Conservation (phyloP, 2,888 invertebrate species). For the Sturmia bella region DNA sequence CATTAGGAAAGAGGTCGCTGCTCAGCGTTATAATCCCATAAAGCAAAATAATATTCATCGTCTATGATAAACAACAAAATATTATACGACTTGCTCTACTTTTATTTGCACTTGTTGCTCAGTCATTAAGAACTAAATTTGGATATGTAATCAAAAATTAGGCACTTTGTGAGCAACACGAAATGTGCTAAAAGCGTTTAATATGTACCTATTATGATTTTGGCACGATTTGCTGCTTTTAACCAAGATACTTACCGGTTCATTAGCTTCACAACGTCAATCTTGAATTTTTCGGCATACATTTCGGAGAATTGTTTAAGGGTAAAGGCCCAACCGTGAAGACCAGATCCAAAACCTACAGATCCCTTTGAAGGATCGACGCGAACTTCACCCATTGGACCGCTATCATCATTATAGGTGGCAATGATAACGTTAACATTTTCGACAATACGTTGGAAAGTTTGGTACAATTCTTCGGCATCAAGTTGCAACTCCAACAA, state of each 20-base stretch:
- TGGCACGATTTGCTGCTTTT: not conserved
- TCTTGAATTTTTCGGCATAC: conserved; percentile 99
- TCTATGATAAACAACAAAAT: conserved; percentile 9
- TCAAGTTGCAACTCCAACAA: conserved; percentile 98
- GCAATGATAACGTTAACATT: conserved; percentile 99
- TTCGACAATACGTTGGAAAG: conserved; percentile 99
- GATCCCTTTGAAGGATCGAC: conserved; percentile 99
- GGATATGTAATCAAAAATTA: conserved; percentile 37
- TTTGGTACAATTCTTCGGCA: conserved; percentile 98
- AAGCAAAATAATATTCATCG: conserved; percentile 72
- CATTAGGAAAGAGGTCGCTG: conserved; percentile 92
- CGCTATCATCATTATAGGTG: conserved; percentile 98
- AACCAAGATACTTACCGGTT: conserved; percentile 84
- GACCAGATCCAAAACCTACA: conserved; percentile 99
- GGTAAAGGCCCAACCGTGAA: conserved; percentile 99
- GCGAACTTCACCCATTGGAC: conserved; percentile 99
- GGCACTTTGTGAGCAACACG: conserved; percentile 78
- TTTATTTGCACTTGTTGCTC: conserved; percentile 86
- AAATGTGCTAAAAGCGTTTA: conserved; percentile 80
- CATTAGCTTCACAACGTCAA: conserved; percentile 98
- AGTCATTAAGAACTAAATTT: conserved; percentile 73
- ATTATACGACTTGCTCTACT: conserved; percentile 83
- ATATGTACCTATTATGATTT: not conserved
- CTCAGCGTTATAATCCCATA: conserved; percentile 85
- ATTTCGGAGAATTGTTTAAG: conserved; percentile 99